phyloP scores from a whole-genome alignment of 2,888 invertebrate genomes.

The Caenorhabditis sp. region DNA sequence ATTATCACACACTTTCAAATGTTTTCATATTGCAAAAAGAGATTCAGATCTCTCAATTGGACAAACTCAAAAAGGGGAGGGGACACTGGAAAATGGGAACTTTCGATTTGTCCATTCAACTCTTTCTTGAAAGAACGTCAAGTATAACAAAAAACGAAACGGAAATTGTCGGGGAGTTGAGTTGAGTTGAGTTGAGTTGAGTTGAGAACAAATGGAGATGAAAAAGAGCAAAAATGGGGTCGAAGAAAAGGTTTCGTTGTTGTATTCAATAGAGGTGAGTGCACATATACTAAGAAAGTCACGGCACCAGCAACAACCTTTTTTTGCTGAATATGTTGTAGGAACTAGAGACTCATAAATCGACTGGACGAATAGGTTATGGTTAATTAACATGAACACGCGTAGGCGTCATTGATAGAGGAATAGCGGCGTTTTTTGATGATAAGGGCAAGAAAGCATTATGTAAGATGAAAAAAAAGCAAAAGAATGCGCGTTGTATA shows the following conservation, averaged over 20 bases:
- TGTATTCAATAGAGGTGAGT: conserved; percentile 49
- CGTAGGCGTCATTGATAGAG: neutral
- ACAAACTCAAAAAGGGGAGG: no score
- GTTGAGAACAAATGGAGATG: conserved; percentile 25
- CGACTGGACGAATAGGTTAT: neutral
- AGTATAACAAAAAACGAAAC: conserved; percentile 14
- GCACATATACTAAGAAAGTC: conserved; percentile 44
- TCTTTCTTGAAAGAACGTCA: conserved; percentile 19
- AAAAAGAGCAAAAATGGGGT: conserved; percentile 7
- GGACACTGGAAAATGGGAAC: no score
- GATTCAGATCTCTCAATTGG: no score
- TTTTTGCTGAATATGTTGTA: conserved; percentile 7
- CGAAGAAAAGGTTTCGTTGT: conserved; percentile 37
- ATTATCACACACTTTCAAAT: neutral
- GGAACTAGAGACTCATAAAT: neutral
- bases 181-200: no score
- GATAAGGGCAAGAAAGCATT: neutral
- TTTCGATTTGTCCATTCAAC: conserved; percentile 12
- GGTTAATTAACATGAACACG: neutral
- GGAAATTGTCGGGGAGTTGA: conserved; percentile 24
- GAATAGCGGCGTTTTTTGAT: neutral
- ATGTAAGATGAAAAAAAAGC: conserved; percentile 2
- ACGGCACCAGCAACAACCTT: conserved; percentile 6
- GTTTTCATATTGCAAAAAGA: conserved; percentile 6
- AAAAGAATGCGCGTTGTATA: no score